Evolutionary conservation across 2,113 vertebrate genomes (phyloP), one percentile per base, ranked within the genome.

Genomic region (Leucosticte australis): DNA sequence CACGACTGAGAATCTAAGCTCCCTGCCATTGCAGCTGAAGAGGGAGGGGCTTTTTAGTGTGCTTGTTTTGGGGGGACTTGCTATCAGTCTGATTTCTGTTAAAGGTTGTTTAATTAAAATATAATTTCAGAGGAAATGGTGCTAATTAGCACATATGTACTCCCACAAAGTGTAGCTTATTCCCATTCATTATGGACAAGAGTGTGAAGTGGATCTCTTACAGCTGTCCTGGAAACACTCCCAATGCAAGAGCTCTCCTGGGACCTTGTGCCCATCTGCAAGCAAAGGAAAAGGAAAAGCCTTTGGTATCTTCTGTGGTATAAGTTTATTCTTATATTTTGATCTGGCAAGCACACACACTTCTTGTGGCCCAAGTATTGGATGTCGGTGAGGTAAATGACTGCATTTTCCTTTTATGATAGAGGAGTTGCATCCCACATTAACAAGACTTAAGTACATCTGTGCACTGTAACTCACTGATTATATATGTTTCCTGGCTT

Each of bases 401-500:
- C 49, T 26, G 39, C 46, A 30, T 83, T 88, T 80, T 80, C 44
- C 31, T 60, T 82, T 89, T 82, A 33, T 41, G 53, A 57, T 10
- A 56, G 74, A 73, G 46, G 87, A 92, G 33, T 33, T 92, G 53
- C 77, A 96, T 87, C 81, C 57, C 50, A 57, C 53, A 62, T 65
- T 89, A 87, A 83, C 37, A 53, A 76, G 57, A 73, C 78, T 53
- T 68, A 76, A 85, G 79, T 60, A 64, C 69, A 82, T 73, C 70
- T 82, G 41, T 89, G 70, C 49, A 28, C 41, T 79, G 44, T 82
- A 87, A 84, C 21, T 89, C 62, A 69, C 46, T 77, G 68, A 86
- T 90, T 95, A 65, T 78, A 16, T 83, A 71, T 80, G 14, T 96
- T 96, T 96, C 75, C 68, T 96, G 28, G 35, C 23, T 95, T 71